Evolutionary conservation across 2,113 vertebrate genomes (phyloP), one percentile per base, ranked within the genome.

Genomic region (Opisthocomus hoazin): DNA sequence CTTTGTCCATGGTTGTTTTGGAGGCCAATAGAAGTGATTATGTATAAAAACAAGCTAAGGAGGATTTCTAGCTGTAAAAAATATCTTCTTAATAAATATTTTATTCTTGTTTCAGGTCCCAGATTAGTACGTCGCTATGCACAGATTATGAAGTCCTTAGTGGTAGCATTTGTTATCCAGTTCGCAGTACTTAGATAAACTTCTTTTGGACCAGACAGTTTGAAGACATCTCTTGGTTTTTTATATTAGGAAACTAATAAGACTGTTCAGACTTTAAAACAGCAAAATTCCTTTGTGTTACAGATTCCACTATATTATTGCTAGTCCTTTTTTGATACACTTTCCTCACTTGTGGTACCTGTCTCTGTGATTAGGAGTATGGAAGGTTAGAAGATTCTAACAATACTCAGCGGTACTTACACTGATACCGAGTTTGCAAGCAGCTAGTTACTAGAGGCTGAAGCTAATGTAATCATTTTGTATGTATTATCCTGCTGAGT

Each of bases 401-500:
- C 65, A 36, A 39, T 76, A 9, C 78, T 89, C 65, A 45, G 53
- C 32, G 85, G 78, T 29, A 61, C 71, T 58, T 85, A 14, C 56
- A 53, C 3, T 64, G 89, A 70, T 83, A 68, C 5, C 9, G 32
- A 34, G 2, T 68, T 68, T 64, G 32, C 46, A 41, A 69, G 84
- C 63, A 91, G 91, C 57, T 46, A 32, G 50, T 87, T 76, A 46
- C 12, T 29, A 27, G n/a, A 79, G 50, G 50, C 82, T 93, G 87
- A 70, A 86, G 84, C 93, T 91, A 91, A 66, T 69, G 54, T 91
- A 78, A 90, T 93, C 3, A 66, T 76, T 87, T 66, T 63, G 66
- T 96, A 95, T 95, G 78, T 93, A 2, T 88, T 93, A 54, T 17
- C 90, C 20, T 58, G 78, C 92, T 77, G 91, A 80, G 84, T 54